Evolutionary conservation across 2,888 invertebrate genomes (phyloP).

Genomic region (Silvanus unidentatus): DNA sequence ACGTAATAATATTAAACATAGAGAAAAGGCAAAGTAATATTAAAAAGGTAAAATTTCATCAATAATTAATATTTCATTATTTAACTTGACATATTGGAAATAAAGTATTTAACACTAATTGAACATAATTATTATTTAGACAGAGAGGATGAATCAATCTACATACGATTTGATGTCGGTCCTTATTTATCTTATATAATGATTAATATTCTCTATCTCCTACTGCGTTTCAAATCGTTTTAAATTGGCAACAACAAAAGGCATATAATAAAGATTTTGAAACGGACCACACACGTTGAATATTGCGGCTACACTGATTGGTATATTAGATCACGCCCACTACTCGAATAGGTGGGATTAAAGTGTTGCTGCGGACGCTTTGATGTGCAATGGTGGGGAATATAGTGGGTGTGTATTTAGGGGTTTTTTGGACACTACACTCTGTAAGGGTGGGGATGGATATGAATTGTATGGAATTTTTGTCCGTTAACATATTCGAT

Average conservation of each 20-base stretch:
- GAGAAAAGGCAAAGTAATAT: too few relatives aligned
- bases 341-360: constrained; percentile 6
- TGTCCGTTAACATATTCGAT: too few relatives aligned
- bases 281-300: constrained; percentile 45
- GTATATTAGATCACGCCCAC: constrained; percentile 35
- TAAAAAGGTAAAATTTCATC: too few relatives aligned
- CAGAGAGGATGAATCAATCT: constrained; percentile 20
- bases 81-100: constrained; percentile 18
- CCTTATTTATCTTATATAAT: constrained; percentile 22
- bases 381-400: constrained; percentile 8
- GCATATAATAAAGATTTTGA: constrained; percentile 45
- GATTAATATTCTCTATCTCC: constrained; percentile 31
- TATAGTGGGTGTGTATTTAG: constrained; percentile 9
- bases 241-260: constrained; percentile 44
- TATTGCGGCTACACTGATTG: constrained; percentile 42
- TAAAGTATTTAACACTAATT: constrained; percentile 7
- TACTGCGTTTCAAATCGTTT: constrained; percentile 40
- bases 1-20: too few relatives aligned
- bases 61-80: too few relatives aligned
- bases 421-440: too few relatives aligned
- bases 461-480: too few relatives aligned
- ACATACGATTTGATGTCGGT: constrained; percentile 10
- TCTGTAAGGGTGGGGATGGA: constrained; percentile 7
- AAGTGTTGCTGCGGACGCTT: constrained; percentile 4
- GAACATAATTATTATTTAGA: constrained; percentile 31